phyloP scores from a whole-genome alignment of 2,113 vertebrate species.

The Scytalopus superciliaris region DNA sequence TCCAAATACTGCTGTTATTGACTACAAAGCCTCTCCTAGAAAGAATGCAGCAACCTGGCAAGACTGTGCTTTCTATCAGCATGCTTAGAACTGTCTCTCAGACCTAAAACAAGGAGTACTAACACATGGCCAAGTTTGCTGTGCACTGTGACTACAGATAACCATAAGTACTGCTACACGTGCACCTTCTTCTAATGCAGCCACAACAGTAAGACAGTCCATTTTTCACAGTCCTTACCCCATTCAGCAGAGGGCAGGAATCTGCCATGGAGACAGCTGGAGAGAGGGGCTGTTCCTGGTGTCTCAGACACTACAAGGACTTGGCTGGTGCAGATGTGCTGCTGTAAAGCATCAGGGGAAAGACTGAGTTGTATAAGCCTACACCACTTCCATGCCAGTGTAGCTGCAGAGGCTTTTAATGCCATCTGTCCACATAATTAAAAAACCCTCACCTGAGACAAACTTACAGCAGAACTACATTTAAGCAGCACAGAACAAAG shows the following conservation, averaged over 20 bases:
- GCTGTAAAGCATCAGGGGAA: not conserved
- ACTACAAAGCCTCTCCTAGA: not conserved
- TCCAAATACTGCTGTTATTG: not conserved
- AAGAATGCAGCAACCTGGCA: not conserved
- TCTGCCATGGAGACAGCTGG: not conserved
- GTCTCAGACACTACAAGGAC: not conserved
- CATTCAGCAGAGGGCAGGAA: not conserved
- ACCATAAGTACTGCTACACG: not conserved
- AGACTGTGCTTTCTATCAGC: not conserved
- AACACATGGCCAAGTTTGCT: not conserved
- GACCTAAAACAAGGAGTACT: not conserved
- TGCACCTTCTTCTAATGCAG: not conserved
- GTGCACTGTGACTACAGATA: not conserved
- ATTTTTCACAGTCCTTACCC: not conserved
- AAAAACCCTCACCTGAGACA: not conserved
- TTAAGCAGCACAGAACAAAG: not conserved
- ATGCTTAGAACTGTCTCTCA: not conserved
- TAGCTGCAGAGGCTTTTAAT: not conserved
- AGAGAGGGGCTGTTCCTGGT: not conserved
- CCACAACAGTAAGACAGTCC: not conserved
- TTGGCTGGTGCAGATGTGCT: not conserved
- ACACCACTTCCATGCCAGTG: not conserved
- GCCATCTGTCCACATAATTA: not conserved
- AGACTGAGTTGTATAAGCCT: not conserved
- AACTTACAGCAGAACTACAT: not conserved